phyloP scores from a whole-genome alignment of 2,888 invertebrate species.

The Entomobrya proxima region DNA sequence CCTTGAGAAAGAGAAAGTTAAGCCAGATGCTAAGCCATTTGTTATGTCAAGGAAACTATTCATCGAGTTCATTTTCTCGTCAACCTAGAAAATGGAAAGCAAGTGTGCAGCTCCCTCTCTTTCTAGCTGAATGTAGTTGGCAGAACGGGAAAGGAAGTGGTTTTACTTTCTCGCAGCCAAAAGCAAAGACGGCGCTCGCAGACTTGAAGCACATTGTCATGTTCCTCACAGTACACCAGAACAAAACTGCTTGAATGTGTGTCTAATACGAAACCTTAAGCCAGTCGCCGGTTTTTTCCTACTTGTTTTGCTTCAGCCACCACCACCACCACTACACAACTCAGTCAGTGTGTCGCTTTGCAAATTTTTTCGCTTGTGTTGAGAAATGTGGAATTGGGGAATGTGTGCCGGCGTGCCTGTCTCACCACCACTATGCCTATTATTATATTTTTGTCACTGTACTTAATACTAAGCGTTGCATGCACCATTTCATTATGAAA shows the following conservation, averaged over 20 bases:
- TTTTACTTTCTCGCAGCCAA: neutral
- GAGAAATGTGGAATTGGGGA: neutral
- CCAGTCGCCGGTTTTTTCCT: too few species aligned
- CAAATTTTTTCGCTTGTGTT: neutral
- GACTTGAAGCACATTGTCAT: too few species aligned
- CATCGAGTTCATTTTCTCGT: neutral
- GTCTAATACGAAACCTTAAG: too few species aligned
- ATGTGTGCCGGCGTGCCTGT: too few species aligned
- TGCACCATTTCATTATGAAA: neutral
- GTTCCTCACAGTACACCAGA: too few species aligned
- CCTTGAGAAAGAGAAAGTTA: neutral
- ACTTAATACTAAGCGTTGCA: neutral
- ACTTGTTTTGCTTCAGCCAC: neutral
- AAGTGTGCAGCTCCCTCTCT: neutral
- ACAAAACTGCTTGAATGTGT: too few species aligned
- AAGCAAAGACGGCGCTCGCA: conserved; percentile 13
- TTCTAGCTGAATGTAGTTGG: neutral
- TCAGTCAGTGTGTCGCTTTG: conserved; percentile 14
- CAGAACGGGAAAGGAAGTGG: neutral
- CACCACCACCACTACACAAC: too few species aligned
- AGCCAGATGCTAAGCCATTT: neutral
- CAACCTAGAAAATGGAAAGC: neutral
- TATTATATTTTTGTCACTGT: neutral
- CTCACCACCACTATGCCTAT: too few species aligned
- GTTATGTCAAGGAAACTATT: neutral